phyloP scores from a whole-genome alignment of 2,797 vertebrate genomes.

The Hybognathus amarus region DNA sequence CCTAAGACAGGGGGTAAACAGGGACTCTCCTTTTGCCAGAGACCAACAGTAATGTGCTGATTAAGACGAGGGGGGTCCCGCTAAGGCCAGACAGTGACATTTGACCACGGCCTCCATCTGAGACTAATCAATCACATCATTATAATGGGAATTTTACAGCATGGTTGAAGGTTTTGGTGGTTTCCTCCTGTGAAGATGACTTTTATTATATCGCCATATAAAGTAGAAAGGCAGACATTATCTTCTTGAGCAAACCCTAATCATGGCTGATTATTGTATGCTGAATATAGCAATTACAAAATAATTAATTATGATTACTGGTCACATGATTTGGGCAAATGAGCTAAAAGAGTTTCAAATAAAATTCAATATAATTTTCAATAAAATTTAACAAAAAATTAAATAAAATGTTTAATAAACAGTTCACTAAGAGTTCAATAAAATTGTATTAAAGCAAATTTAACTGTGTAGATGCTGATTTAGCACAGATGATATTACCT shows the following conservation, averaged over 20 bases:
- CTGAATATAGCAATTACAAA: conserved; percentile 32
- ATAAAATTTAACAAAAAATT: too few species aligned
- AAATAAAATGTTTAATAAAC: too few species aligned
- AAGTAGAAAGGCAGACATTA: not conserved
- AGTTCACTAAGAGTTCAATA: too few species aligned
- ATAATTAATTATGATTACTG: not conserved
- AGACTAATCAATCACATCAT: conserved; percentile 32
- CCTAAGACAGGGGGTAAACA: conserved; percentile 44
- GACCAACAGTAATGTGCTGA: conserved; percentile 29
- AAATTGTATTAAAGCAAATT: not conserved
- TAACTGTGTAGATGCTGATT: not conserved
- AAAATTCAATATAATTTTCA: too few species aligned
- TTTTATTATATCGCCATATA: conserved; percentile 1
- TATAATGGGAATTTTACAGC: conserved; percentile 6
- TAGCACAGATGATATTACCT: not conserved
- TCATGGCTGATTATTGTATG: conserved; percentile 3
- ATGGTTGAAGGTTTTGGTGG: conserved; percentile 15
- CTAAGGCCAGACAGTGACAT: conserved; percentile 46
- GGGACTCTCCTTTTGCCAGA: conserved; percentile 38
- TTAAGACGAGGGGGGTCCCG: conserved; percentile 35
- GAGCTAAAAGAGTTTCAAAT: conserved; percentile 7
- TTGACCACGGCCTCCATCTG: conserved; percentile 16
- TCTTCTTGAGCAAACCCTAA: not conserved
- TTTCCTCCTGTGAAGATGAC: conserved; percentile 17
- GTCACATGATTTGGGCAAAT: conserved; percentile 7